Base-by-base conservation (phyloP, 1,140 invertebrate genomes). In the Drosophila virilis region DNA sequence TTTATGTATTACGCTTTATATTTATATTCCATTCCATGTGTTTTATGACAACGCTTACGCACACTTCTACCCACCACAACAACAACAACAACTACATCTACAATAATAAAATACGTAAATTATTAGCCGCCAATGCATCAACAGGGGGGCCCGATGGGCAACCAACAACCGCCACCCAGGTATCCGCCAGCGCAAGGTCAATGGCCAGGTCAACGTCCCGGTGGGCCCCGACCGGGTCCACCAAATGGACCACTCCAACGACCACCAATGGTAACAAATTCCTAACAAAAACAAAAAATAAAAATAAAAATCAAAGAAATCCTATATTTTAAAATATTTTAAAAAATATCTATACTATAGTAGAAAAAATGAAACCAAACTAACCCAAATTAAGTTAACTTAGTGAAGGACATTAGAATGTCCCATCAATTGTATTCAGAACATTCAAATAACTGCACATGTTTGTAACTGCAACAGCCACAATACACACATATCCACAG, bases 201-300 rank as follows among this genome's bases (percentile, higher is more conserved):
- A 94, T 71, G 91, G 91, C 93, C 67, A 91, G 93, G 93, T 45
- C 94, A 93, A 13, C 92, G 94, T 28, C 94, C 95, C 81, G 94
- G 95, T 70, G 95, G 95, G 8, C 95, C 95, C 2, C 95, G 96
- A 94, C 94, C 94, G 82, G 95, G 95, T 43, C 94, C 94, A 48
- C 93, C 93, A 74, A 91, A 91, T 76, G 91, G 91, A 72, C 91
- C 95, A 61, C 93, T 95, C 54, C 95, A 95, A 78, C 93, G 95
- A 85, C 95, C 95, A 65, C 95, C 95, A 91, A 96, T 96, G 95
- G 95, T 95, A 93, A 93, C 91, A 90, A 84, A 70, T 68, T 72
- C 67, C 73, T 71, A 77, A 70, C 76, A 57, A 74, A 58, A 17
- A 17, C 17, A 17, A 17, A 62, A 54, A 43, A n/a, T n/a, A n/a